Evolutionary conservation across 2,888 invertebrate species (phyloP), one percentile per base, ranked within the genome.

Genomic region (Dermolepida albohirtum): DNA sequence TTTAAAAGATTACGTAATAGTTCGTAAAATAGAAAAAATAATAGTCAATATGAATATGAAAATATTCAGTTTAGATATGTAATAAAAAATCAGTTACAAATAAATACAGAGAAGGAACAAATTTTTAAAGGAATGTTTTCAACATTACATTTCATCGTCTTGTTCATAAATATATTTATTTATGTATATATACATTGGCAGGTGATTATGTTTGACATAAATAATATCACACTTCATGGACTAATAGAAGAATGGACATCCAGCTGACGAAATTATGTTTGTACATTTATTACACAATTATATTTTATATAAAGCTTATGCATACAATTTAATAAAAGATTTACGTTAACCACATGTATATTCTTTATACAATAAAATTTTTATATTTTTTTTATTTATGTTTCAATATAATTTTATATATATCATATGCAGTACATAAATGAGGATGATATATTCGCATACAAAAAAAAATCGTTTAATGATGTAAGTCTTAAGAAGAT

Each of bases 141-240:
- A 34, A 63, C 39, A 16, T 64, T 51, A 64, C 50, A 49, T 22
- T 57, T 57, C 55, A 55, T 40, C 12, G 12, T 44, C 27, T 44
- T 57, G 27, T 57, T 57, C 44, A 43, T 57, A 57, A 57, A 57
- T 57, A 57, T 57, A 57, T 57, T 57, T 44, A 57, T 22, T 12
- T 44, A 57, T 55, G 16, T 44, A 27, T 57, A 57, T 57, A 50
- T 63, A 67, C 67, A 67, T 63, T 67, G 67, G 67, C 67, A 67
- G 67, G 67, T 67, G 67, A 67, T 72, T 72, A 72, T 72, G 72
- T 70, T 69, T 70, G 67, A 72, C 70, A 70, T 72, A 70, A 72
- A 70, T 71, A 70, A 68, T 72, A 72, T 72, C 72, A 72, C 72
- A 67, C 67, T 63, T 67, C 52, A 55, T 63, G 67, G 67, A 67